Conservation (phyloP, 2,888 invertebrate genomes). For the Chymomyza procnemis region DNA sequence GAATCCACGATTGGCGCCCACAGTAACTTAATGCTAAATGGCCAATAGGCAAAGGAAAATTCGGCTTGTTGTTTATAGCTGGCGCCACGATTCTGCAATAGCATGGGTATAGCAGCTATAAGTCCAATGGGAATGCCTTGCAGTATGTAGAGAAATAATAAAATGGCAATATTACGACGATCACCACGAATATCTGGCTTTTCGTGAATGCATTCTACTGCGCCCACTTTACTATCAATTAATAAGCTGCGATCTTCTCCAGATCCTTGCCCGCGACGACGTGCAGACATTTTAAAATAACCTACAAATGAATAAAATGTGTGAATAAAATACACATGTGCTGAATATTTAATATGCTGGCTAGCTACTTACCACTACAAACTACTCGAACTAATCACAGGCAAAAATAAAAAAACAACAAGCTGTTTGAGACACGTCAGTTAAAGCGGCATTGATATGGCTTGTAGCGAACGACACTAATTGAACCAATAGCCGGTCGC, state of each 20-base stretch:
- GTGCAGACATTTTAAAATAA: slow-evolving; percentile 30
- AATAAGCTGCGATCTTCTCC: slow-evolving; percentile 11
- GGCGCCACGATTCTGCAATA: slow-evolving; percentile 93
- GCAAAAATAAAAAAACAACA: slow-evolving; percentile 24
- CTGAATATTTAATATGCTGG: not conserved
- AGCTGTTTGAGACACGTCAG: slow-evolving; percentile 31
- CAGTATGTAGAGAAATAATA: slow-evolving; percentile 94
- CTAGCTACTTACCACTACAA: not conserved
- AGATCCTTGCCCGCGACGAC: slow-evolving; percentile 32
- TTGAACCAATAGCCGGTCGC: not conserved
- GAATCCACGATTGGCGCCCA: slow-evolving; percentile 99
- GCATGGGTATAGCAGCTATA: slow-evolving; percentile 95
- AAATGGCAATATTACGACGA: slow-evolving; percentile 88
- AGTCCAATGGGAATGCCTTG: slow-evolving; percentile 97
- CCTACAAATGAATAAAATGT: not conserved
- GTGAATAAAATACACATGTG: too few relatives aligned
- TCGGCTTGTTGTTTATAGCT: slow-evolving; percentile 97
- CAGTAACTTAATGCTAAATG: slow-evolving; percentile 93
- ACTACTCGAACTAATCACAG: slow-evolving; percentile 20
- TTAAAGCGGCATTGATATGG: not conserved
- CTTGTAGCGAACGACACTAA: not conserved
- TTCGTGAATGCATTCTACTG: slow-evolving; percentile 58
- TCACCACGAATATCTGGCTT: slow-evolving; percentile 84
- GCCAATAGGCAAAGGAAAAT: slow-evolving; percentile 96
- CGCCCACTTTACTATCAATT: slow-evolving; percentile 7